Base-by-base conservation (phyloP, 2,797 vertebrate species). In the Molothrus ater region DNA sequence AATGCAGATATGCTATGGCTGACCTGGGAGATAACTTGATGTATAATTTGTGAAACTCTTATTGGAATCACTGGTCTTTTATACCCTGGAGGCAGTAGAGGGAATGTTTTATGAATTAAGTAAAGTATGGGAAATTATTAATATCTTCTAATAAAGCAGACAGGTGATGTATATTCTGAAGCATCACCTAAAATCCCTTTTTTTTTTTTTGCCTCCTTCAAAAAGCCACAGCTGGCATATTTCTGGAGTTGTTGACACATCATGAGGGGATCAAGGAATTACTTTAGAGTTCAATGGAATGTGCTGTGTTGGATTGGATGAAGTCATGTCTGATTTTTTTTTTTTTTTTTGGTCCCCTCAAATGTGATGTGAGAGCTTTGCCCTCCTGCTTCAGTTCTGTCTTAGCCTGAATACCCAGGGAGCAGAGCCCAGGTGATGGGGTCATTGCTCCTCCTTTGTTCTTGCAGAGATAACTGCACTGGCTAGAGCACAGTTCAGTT, bases 61-160 rank as follows among this genome's bases (percentile, higher is more conserved):
- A 31, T 5, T 91, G 72, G 47, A 90, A 53, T 60, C 28, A 1
- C 56, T 71, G 57, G 24, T 69, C 53, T 74, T 72, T 88, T 79
- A 54, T 85, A 76, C 45, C 40, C 68, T 56, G 53, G 29, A 71
- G 56, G 47, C 9, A 73, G 66, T 7, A 69, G 54, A 69, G 22
- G 11, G 36, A 71, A 72, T 81, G 28, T 65, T 78, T 86, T 86
- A 78, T 84, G 70, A 69, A 79, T 78, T 81, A 88, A 93, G 36
- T 70, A 32, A 88, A 95, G 40, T 73, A 40, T 20, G 26, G 17
- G 45, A 82, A 82, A 89, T 84, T 83, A 82, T 73, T 72, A 69
- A 50, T 70, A 13, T 63, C 48, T 80, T 90, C 45, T 82, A 76
- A 85, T 81, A 61, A 82, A 79, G 29, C 40, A 66, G 36, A 42